Evolutionary conservation across 92 coral and sea anemone genomes (phyloP).

Genomic region (Phenganax marumi): DNA sequence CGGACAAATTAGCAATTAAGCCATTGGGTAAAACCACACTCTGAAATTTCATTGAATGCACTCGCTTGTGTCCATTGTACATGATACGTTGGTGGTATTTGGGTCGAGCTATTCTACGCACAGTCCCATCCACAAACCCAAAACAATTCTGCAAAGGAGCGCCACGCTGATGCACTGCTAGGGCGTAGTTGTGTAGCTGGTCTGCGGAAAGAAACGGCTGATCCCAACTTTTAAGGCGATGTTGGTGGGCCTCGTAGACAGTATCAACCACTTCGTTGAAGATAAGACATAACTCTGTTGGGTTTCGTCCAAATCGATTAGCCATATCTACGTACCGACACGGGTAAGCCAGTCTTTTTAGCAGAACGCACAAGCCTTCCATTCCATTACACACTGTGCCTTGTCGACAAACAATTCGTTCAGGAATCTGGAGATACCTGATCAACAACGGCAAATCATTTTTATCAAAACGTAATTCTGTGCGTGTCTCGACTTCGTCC

Average conservation of each 20-base stretch:
- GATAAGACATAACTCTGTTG: not conserved
- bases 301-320: conserved; percentile 8
- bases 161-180: not conserved
- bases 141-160: not conserved
- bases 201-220: not conserved
- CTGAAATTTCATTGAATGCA: no score
- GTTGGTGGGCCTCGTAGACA: not conserved
- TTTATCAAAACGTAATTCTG: conserved; percentile 21
- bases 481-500: conserved; percentile 24
- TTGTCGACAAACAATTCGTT: conserved; percentile 21
- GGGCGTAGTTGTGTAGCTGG: not conserved
- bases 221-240: conserved; percentile 3
- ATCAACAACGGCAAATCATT: not conserved
- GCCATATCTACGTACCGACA: conserved; percentile 40
- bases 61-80: no score
- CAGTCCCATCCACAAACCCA: no score
- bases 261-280: not conserved
- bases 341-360: conserved; percentile 32
- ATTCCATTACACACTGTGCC: conserved; percentile 28
- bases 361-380: conserved; percentile 25
- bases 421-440: conserved; percentile 17
- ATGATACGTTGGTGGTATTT: no score
- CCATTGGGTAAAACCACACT: no score
- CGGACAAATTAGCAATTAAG: no score
- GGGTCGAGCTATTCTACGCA: no score